phyloP scores from a whole-genome alignment of 2,113 vertebrate species.

The Vireo altiloquus region DNA sequence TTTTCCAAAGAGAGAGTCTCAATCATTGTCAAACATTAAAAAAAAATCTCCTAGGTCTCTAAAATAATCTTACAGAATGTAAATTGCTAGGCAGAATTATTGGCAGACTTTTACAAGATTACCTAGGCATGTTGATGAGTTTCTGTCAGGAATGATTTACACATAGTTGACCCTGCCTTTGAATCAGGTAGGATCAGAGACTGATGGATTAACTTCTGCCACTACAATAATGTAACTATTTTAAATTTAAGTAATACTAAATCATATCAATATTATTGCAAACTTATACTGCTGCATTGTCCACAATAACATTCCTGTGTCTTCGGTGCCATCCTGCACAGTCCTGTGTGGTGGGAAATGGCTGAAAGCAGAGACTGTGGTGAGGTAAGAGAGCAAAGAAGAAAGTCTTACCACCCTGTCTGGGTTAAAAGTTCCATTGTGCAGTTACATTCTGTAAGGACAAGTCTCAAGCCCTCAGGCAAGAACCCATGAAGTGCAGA shows the following conservation, averaged over 20 bases:
- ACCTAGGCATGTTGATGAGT: background rate
- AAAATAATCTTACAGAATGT: background rate
- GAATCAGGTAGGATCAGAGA: background rate
- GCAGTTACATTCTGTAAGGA: background rate
- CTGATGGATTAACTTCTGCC: background rate
- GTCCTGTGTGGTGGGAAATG: background rate
- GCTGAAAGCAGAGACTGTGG: background rate
- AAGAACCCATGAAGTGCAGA: background rate
- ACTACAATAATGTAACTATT: background rate
- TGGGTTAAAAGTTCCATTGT: background rate
- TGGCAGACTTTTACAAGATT: background rate
- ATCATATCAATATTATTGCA: background rate
- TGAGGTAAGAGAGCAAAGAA: background rate
- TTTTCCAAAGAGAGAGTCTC: background rate
- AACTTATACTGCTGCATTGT: background rate
- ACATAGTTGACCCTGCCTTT: background rate
- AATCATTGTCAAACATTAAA: background rate
- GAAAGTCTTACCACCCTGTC: background rate
- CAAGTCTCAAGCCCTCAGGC: background rate
- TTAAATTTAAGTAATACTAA: background rate
- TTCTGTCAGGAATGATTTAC: background rate
- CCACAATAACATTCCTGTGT: background rate
- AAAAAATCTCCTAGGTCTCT: background rate
- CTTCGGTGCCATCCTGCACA: background rate
- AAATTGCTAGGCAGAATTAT: background rate